A percentile compares a stretch with the other conserved stretches of the same genome.
These are phyloP conservation scores for Chiroxiphia lanceolata DNA, from an alignment of 2,797 vertebrate species.

Conservation along the genomic window DNA sequence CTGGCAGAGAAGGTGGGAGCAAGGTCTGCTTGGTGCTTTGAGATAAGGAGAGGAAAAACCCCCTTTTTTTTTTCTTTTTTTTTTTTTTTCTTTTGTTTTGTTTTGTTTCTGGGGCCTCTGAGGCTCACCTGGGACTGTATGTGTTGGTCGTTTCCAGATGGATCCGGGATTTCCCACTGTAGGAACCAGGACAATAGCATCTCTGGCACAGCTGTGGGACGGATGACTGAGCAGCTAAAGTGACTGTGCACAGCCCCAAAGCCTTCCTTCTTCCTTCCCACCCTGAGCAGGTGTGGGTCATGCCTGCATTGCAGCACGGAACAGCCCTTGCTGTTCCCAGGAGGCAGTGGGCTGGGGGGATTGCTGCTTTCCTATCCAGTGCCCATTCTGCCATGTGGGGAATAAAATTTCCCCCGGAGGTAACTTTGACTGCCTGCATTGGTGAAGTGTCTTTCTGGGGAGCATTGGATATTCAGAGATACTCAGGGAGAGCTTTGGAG, in stretches of 20 bases:
- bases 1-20: background rate
- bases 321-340: background rate
- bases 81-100: background rate
- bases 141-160: background rate
- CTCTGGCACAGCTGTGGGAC: background rate
- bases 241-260: background rate
- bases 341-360: background rate
- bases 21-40: background rate
- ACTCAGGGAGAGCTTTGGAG: background rate
- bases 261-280: rapidly evolving
- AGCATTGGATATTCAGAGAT: background rate
- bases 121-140: background rate
- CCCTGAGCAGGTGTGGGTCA: rapidly evolving
- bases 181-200: background rate
- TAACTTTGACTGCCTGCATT: background rate
- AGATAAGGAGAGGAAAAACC: background rate
- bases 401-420: background rate
- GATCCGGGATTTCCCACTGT: background rate
- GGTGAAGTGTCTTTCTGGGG: background rate
- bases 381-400: background rate
- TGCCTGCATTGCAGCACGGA: rapidly evolving
- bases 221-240: background rate
- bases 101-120: background rate
- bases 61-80: background rate
- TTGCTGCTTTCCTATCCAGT: background rate